Conservation (phyloP, 2,888 invertebrate species). For the Agrochola circellaris region DNA sequence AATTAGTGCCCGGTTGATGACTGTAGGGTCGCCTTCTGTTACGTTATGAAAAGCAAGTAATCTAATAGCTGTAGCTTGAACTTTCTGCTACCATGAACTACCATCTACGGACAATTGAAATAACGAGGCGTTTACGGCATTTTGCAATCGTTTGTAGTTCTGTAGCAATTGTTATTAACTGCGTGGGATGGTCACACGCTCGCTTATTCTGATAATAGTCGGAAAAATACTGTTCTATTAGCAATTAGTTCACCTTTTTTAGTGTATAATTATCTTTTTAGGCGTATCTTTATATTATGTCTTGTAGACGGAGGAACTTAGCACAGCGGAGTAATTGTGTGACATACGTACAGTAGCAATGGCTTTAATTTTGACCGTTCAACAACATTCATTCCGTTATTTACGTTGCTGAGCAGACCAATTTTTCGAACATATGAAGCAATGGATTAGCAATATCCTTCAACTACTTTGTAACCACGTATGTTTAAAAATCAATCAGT, state of each 20-base stretch:
- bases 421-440: no score
- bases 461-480: no score
- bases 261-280: neutral
- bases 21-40: no score
- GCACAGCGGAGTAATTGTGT: no score
- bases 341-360: no score
- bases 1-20: no score
- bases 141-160: constrained; percentile 34
- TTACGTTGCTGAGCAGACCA: no score
- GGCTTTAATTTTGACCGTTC: no score
- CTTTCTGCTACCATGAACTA: neutral
- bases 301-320: neutral
- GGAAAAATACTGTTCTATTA: neutral
- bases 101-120: constrained; percentile 21
- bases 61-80: neutral
- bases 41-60: neutral
- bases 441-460: no score
- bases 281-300: neutral
- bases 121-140: constrained; percentile 22
- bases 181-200: constrained; percentile 60
- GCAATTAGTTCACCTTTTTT: constrained; percentile 4
- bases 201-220: neutral
- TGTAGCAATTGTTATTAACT: constrained; percentile 44
- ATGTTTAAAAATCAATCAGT: no score
- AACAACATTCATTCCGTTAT: no score